Conservation (phyloP, 1,140 invertebrate genomes). For the Vanessa atalanta region DNA sequence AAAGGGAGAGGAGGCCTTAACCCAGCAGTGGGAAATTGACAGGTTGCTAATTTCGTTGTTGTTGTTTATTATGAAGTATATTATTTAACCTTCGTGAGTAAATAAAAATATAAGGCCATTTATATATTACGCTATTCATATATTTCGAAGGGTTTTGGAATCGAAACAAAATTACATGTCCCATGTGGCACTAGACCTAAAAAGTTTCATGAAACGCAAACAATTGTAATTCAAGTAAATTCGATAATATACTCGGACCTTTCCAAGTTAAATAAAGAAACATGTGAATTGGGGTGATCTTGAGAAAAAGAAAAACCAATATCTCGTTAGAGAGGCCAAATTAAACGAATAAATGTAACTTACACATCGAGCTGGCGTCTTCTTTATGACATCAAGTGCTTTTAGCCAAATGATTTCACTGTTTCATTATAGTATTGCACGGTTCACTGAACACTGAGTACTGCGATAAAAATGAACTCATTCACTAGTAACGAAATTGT, state of each 20-base stretch:
- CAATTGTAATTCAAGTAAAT: slow-evolving; percentile 30
- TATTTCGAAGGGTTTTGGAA: background rate
- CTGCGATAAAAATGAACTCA: slow-evolving; percentile 5
- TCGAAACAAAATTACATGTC: slow-evolving; percentile 22
- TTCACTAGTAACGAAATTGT: background rate
- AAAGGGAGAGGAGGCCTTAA: too few relatives aligned
- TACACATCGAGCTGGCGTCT: slow-evolving; percentile 25
- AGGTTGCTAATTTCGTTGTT: too few relatives aligned
- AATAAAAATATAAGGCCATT: too few relatives aligned
- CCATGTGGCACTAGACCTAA: slow-evolving; percentile 11
- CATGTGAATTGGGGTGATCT: slow-evolving; percentile 31
- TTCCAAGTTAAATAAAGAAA: slow-evolving; percentile 40
- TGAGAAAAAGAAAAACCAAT: slow-evolving; percentile 29
- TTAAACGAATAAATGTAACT: slow-evolving; percentile 15
- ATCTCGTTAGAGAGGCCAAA: slow-evolving; percentile 25
- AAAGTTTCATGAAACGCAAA: slow-evolving; percentile 27
- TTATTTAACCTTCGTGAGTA: too few relatives aligned
- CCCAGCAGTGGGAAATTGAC: too few relatives aligned
- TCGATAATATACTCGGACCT: slow-evolving; percentile 33
- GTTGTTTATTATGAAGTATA: too few relatives aligned
- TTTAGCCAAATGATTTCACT: slow-evolving; percentile 33
- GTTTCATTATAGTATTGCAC: slow-evolving; percentile 26
- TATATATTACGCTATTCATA: too few relatives aligned
- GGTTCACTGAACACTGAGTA: slow-evolving; percentile 26
- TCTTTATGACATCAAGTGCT: slow-evolving; percentile 31